These are phyloP conservation scores for Eriocheir sinensis DNA, from an alignment of 1,140 invertebrate genomes.

Conservation along the genomic window DNA sequence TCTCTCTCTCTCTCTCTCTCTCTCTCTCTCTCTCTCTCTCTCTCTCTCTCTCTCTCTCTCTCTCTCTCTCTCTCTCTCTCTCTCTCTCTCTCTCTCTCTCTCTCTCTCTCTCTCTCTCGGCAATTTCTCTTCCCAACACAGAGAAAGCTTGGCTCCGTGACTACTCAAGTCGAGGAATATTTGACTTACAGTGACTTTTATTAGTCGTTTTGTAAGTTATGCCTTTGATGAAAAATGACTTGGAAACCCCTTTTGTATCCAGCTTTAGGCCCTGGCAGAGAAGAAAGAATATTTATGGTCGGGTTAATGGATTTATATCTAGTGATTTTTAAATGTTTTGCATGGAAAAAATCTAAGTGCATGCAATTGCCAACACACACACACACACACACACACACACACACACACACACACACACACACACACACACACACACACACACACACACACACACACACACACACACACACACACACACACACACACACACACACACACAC, in stretches of 20 bases:
- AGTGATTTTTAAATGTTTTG: too few species aligned
- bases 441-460: too few species aligned
- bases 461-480: too few species aligned
- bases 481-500: too few species aligned
- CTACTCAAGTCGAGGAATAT: background rate
- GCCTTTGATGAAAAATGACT: conserved; percentile 15
- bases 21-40: conserved; percentile 12
- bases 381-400: too few species aligned
- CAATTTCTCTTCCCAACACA: conserved; percentile 14
- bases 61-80: background rate
- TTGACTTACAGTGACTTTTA: conserved; percentile 25
- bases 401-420: too few species aligned
- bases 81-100: background rate
- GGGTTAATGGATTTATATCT: too few species aligned
- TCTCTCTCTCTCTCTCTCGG: background rate
- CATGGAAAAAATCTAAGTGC: too few species aligned
- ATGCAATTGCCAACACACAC: too few species aligned
- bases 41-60: conserved; percentile 14
- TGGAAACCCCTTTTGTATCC: background rate
- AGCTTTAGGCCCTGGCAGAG: background rate
- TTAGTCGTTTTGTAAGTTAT: conserved; percentile 26
- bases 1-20: background rate
- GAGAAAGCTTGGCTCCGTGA: background rate
- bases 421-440: too few species aligned
- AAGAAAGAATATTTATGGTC: too few species aligned